A percentile compares a stretch with the other conserved stretches of the same genome.
These are phyloP conservation scores for Grallaria varia DNA, from an alignment of 2,113 vertebrate genomes.

Conservation along the genomic window DNA sequence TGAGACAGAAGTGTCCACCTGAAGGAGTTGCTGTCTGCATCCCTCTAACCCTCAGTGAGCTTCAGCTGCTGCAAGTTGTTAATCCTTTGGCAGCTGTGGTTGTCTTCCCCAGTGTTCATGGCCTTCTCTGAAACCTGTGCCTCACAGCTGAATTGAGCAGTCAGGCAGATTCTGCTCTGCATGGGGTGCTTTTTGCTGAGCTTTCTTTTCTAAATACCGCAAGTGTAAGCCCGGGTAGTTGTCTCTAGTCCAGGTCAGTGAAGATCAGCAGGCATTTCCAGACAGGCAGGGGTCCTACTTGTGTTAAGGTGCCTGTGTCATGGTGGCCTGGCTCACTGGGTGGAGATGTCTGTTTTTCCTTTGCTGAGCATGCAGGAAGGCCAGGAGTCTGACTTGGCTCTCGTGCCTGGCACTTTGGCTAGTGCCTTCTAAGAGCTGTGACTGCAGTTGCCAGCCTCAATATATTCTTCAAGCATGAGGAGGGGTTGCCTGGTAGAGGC, in stretches of 20 bases:
- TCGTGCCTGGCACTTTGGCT: neutral
- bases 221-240: neutral
- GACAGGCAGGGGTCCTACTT: neutral
- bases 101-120: rapidly evolving
- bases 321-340: neutral
- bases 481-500: neutral
- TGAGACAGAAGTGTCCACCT: neutral
- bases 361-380: neutral
- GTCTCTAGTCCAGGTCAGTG: neutral
- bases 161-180: neutral
- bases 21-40: neutral
- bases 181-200: neutral
- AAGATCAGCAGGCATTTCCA: neutral
- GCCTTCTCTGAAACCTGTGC: rapidly evolving
- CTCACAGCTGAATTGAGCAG: neutral
- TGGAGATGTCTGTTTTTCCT: neutral
- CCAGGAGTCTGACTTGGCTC: neutral
- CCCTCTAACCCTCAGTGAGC: neutral
- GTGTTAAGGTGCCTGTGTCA: neutral
- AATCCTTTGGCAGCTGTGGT: neutral
- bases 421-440: neutral
- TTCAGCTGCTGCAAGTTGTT: neutral
- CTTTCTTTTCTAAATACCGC: neutral
- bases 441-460: neutral
- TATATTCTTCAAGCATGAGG: neutral